Evolutionary conservation across 1,140 invertebrate species (phyloP).

Genomic region (Trypoxylus dichotomus): DNA sequence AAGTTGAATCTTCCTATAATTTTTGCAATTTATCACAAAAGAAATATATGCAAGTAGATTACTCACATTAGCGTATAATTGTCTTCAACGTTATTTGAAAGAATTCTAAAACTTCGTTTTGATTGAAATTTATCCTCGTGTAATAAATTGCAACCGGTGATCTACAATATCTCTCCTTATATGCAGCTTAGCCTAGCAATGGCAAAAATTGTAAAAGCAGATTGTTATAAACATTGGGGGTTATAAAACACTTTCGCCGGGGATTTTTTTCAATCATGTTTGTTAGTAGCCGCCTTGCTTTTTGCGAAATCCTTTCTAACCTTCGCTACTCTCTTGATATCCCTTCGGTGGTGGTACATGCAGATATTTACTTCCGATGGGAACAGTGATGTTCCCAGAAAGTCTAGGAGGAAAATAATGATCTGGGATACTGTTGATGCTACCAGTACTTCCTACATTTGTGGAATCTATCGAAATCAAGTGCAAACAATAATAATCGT

Average conservation of each 20-base stretch:
- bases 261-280: neutral
- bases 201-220: neutral
- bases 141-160: too few relatives aligned
- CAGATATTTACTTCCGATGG: constrained; percentile 73
- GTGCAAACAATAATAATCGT: neutral
- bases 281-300: neutral
- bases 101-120: too few relatives aligned
- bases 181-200: neutral
- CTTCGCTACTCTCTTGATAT: constrained; percentile 54
- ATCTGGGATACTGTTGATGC: constrained; percentile 46
- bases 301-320: constrained; percentile 39
- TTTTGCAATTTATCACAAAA: too few relatives aligned
- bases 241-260: neutral
- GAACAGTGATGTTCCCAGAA: constrained; percentile 74
- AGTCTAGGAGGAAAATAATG: constrained; percentile 49
- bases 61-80: too few relatives aligned
- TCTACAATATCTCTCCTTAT: neutral
- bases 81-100: too few relatives aligned
- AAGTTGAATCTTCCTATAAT: too few relatives aligned
- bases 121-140: too few relatives aligned
- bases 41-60: too few relatives aligned
- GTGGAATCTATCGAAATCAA: constrained; percentile 16
- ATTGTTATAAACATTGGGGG: neutral
- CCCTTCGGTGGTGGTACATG: constrained; percentile 72
- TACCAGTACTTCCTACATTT: constrained; percentile 39